A percentile compares a stretch with the other conserved stretches of the same genome.
These are phyloP conservation scores for Coelogynopora nodosa DNA, from an alignment of 2,888 invertebrate species.

Conservation along the genomic window DNA sequence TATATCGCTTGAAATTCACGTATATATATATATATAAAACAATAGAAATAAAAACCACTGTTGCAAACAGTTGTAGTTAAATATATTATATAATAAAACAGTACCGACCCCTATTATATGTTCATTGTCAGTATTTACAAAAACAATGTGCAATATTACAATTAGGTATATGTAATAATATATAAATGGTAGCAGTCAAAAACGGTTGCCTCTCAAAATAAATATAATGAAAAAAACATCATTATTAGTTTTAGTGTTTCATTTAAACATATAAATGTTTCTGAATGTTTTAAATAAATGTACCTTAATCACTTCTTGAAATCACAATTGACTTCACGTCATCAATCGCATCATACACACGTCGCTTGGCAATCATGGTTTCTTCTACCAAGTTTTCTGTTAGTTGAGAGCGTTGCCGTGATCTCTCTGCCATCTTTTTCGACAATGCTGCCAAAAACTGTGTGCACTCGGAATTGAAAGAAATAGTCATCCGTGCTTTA, in stretches of 20 bases:
- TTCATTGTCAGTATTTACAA: too few relatives aligned
- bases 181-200: too few relatives aligned
- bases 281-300: constrained; percentile 12
- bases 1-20: too few relatives aligned
- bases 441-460: not conserved
- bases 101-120: too few relatives aligned
- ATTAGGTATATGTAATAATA: too few relatives aligned
- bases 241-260: not conserved
- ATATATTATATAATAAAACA: too few relatives aligned
- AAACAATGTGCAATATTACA: too few relatives aligned
- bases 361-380: not conserved
- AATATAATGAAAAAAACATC: not conserved
- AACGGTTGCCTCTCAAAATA: not conserved
- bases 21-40: too few relatives aligned
- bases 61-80: too few relatives aligned
- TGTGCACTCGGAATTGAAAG: not conserved
- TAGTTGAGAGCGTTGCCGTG: not conserved
- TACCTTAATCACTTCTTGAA: not conserved
- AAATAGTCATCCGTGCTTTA: not conserved
- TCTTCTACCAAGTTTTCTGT: not conserved
- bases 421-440: not conserved
- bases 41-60: too few relatives aligned
- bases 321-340: not conserved
- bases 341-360: constrained; percentile 17
- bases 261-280: not conserved